Conservation (phyloP, 2,888 invertebrate genomes). For the Mythimna lalbum region DNA sequence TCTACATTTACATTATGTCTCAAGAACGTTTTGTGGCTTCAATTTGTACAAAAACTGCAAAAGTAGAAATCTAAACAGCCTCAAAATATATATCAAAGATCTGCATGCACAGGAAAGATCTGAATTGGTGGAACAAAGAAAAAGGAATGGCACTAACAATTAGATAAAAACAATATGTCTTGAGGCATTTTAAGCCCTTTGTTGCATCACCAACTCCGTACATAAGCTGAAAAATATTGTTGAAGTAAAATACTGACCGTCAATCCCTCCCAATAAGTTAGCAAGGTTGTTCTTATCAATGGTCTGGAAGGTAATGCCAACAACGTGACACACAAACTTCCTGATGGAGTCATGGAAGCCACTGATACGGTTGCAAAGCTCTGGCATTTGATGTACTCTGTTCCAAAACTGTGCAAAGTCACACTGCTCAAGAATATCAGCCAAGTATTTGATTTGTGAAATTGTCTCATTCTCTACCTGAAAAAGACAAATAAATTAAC, state of each 20-base stretch:
- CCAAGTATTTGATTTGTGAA: slow-evolving; percentile 96
- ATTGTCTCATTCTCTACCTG: slow-evolving; percentile 96
- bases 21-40: too few relatives aligned
- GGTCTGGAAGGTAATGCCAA: slow-evolving; percentile 99
- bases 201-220: background rate
- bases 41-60: too few relatives aligned
- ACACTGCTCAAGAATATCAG: slow-evolving; percentile 97
- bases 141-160: too few relatives aligned
- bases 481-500: slow-evolving; percentile 8
- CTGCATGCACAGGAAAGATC: background rate
- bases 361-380: slow-evolving; percentile 94
- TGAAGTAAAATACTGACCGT: slow-evolving; percentile 91
- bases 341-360: slow-evolving; percentile 98
- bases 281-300: slow-evolving; percentile 95
- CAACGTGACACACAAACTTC: slow-evolving; percentile 99
- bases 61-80: too few relatives aligned
- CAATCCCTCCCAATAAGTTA: slow-evolving; percentile 96
- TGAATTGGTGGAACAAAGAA: too few relatives aligned
- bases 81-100: background rate
- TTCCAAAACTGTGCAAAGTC: slow-evolving; percentile 98
- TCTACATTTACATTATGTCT: too few relatives aligned
- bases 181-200: too few relatives aligned
- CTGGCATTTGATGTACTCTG: slow-evolving; percentile 93
- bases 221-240: slow-evolving; percentile 1
- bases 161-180: too few relatives aligned